A percentile compares a stretch with the other conserved stretches of the same genome.
These are phyloP conservation scores for Gymnocypris eckloni DNA, from an alignment of 2,797 vertebrate species.

Conservation along the genomic window DNA sequence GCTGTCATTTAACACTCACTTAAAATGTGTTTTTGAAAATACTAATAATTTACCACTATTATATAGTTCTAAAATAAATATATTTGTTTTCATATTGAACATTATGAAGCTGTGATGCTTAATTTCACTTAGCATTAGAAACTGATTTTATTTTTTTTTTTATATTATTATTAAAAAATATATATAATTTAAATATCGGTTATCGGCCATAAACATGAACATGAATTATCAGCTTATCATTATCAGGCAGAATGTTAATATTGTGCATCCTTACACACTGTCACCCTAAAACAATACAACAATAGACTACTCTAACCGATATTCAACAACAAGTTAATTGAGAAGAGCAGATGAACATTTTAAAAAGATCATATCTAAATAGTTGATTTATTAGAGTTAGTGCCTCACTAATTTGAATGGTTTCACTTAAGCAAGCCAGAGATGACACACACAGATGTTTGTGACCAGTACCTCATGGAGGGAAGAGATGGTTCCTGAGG, in stretches of 20 bases:
- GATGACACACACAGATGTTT: not conserved
- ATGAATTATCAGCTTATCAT: too few relatives aligned
- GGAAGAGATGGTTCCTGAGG: slow-evolving; percentile 94
- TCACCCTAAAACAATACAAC: not conserved
- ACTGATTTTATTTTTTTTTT: not conserved
- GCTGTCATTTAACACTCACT: not conserved
- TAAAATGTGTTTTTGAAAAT: not conserved
- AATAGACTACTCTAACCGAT: not conserved
- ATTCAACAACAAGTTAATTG: not conserved
- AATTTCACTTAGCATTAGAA: not conserved
- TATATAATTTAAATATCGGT: not conserved
- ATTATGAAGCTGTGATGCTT: not conserved
- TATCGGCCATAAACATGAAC: not conserved
- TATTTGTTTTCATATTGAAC: not conserved
- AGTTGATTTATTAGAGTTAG: not conserved
- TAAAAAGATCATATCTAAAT: not conserved
- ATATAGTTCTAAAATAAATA: not conserved
- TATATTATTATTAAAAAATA: not conserved
- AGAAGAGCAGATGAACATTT: not conserved
- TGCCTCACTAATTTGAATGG: not conserved
- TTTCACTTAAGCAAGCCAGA: not conserved
- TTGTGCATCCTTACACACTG: too few relatives aligned
- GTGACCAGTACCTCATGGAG: slow-evolving; percentile 86
- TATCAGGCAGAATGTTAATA: too few relatives aligned
- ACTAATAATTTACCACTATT: not conserved